Conservation (phyloP, 35 echinoderm and acorn worm species). For the Holothuria glaberrima region DNA sequence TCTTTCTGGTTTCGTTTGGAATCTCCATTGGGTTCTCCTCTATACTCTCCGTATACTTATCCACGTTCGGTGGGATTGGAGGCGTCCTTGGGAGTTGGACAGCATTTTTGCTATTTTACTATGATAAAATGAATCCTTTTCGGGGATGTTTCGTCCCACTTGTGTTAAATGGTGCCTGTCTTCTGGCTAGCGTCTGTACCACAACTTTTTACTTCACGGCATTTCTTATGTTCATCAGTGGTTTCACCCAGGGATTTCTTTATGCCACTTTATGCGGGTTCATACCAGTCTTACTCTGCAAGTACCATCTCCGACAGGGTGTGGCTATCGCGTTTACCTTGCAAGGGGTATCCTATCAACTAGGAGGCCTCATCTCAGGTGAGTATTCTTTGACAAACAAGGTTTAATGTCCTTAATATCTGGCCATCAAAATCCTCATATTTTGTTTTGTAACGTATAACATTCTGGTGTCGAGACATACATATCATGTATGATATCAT, state of each 20-base stretch:
- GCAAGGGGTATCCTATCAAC: not conserved
- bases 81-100: not conserved
- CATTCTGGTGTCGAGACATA: too few relatives aligned
- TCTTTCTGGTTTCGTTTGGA: constrained; percentile 34
- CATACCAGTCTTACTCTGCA: not conserved
- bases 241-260: not conserved
- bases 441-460: too few relatives aligned
- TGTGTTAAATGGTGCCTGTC: not conserved
- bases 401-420: too few relatives aligned
- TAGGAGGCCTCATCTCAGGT: constrained; percentile 24
- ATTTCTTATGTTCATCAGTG: not conserved
- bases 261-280: not conserved
- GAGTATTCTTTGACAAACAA: not conserved
- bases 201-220: not conserved
- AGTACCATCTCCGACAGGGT: constrained; percentile 1
- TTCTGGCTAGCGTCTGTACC: not conserved
- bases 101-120: not conserved
- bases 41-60: not conserved
- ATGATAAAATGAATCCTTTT: not conserved
- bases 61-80: constrained; percentile 23
- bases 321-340: not conserved
- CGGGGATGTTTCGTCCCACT: not conserved
- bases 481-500: too few relatives aligned
- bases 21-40: not conserved
- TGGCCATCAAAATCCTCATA: too few relatives aligned